Evolutionary conservation across 1,140 invertebrate genomes (phyloP).

Genomic region (Spodoptera frugiperda): DNA sequence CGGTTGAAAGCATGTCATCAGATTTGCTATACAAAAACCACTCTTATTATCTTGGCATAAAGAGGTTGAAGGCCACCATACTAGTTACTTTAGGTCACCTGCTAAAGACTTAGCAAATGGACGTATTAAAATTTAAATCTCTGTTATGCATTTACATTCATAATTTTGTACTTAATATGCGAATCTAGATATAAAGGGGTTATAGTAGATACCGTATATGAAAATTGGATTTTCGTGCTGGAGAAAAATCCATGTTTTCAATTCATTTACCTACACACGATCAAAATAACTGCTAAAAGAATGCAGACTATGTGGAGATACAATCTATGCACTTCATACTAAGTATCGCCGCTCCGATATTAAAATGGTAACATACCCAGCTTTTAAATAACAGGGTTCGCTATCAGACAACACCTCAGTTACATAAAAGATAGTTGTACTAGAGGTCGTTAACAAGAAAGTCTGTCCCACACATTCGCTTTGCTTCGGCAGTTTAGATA

Average conservation of each 20-base stretch:
- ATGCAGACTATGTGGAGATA: not conserved
- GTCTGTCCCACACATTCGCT: conserved; percentile 71
- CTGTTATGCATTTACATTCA: not conserved
- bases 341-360: conserved; percentile 1
- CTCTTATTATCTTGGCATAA: not conserved
- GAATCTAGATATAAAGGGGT: no score
- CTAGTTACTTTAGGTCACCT: not conserved
- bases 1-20: not conserved
- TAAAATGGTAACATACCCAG: not conserved
- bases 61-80: not conserved
- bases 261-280: not conserved
- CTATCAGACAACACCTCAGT: conserved; percentile 47
- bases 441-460: conserved; percentile 71
- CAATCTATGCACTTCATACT: not conserved
- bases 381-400: conserved; percentile 44
- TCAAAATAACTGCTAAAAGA: no score
- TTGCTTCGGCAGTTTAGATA: conserved; percentile 77
- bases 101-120: conserved; percentile 7
- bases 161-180: not conserved
- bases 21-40: not conserved
- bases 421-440: conserved; percentile 57
- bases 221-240: not conserved
- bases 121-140: conserved; percentile 21
- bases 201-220: no score
- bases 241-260: not conserved